Evolutionary conservation across 2,113 vertebrate species (phyloP).

Genomic region (Poeciliopsis retropinna): DNA sequence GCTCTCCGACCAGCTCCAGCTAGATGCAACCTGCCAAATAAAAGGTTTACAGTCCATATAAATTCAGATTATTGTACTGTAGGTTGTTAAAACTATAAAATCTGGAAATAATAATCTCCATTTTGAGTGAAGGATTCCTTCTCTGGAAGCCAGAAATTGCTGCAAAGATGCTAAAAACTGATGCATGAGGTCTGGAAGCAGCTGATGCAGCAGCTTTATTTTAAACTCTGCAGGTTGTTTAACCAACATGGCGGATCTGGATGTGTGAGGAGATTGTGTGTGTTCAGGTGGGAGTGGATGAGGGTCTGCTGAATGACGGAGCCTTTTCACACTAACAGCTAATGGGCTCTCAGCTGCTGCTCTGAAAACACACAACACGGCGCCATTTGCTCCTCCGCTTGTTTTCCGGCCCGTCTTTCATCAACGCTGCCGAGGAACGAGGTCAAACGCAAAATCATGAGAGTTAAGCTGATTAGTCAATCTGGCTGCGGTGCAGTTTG

Average conservation of each 20-base stretch:
- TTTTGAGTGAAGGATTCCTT: too few relatives aligned
- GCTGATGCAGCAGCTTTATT: too few relatives aligned
- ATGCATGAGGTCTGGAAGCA: too few relatives aligned
- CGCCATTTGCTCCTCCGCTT: slow-evolving; percentile 1
- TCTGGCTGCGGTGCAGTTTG: neutral
- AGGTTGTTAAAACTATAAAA: too few relatives aligned
- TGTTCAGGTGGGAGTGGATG: slow-evolving; percentile 15
- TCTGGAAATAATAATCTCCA: too few relatives aligned
- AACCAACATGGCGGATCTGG: neutral
- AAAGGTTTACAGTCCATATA: too few relatives aligned
- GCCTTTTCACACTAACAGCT: slow-evolving; percentile 39
- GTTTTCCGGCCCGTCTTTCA: neutral
- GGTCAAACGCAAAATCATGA: neutral
- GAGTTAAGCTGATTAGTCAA: neutral
- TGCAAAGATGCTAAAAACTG: too few relatives aligned
- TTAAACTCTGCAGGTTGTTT: neutral
- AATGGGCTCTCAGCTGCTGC: slow-evolving; percentile 35
- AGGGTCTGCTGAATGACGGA: slow-evolving; percentile 22
- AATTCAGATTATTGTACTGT: too few relatives aligned
- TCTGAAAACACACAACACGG: slow-evolving; percentile 29
- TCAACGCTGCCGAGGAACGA: slow-evolving; percentile 6
- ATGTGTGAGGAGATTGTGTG: slow-evolving; percentile 1
- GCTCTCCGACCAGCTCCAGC: too few relatives aligned
- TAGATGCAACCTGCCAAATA: too few relatives aligned
- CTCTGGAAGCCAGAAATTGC: too few relatives aligned